Conservation (phyloP, 2,888 invertebrate genomes). For the Acrobasis repandana region DNA sequence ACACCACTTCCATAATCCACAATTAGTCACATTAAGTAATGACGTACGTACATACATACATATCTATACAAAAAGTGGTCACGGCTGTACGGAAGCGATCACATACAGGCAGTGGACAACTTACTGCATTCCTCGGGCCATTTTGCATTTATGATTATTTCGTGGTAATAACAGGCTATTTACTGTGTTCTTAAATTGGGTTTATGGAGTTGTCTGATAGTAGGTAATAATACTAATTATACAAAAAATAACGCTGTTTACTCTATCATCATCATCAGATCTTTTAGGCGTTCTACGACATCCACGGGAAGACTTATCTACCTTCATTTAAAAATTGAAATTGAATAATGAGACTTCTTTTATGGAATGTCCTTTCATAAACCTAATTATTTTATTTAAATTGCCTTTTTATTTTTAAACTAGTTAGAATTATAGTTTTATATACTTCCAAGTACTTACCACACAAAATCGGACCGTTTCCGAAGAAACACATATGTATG, state of each 20-base stretch:
- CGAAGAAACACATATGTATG: too few species aligned
- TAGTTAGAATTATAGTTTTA: too few species aligned
- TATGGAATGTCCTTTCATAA: too few species aligned
- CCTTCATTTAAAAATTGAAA: background rate
- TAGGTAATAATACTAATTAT: background rate
- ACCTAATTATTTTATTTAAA: too few species aligned
- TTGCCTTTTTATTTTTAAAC: too few species aligned
- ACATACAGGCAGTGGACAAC: slow-evolving; percentile 1
- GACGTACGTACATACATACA: background rate
- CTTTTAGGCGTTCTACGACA: too few species aligned
- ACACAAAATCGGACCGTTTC: too few species aligned
- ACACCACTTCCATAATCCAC: background rate
- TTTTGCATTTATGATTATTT: slow-evolving; percentile 18
- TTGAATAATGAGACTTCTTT: background rate
- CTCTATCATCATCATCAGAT: too few species aligned
- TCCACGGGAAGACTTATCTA: too few species aligned
- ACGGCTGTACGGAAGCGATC: slow-evolving; percentile 19
- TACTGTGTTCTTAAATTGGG: background rate
- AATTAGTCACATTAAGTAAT: slow-evolving; percentile 12
- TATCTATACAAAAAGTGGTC: slow-evolving; percentile 5
- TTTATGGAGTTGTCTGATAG: background rate
- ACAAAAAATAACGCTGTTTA: background rate
- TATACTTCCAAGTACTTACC: too few species aligned
- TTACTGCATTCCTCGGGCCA: slow-evolving; percentile 7
- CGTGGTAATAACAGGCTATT: slow-evolving; percentile 7